Evolutionary conservation across 1,140 invertebrate species (phyloP).

Genomic region (Melanaphis sacchari): DNA sequence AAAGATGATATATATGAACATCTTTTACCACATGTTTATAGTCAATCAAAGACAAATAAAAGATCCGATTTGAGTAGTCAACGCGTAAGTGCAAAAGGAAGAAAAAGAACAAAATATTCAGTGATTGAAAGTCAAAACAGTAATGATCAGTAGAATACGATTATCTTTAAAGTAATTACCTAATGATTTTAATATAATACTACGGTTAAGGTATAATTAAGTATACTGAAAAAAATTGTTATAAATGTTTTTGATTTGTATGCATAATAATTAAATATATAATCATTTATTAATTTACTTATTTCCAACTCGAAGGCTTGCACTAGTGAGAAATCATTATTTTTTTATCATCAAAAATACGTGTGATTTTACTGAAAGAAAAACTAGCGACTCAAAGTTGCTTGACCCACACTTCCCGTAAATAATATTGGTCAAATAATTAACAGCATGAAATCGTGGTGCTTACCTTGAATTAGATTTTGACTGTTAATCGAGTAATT

Average conservation of each 20-base stretch:
- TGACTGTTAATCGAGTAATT: too few species aligned
- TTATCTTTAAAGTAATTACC: background rate
- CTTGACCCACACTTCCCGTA: too few species aligned
- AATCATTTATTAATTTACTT: background rate
- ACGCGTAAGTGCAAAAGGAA: background rate
- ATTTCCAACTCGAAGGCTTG: background rate
- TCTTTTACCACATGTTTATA: background rate
- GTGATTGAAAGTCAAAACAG: background rate
- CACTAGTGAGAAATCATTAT: background rate
- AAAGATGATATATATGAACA: slow-evolving; percentile 11
- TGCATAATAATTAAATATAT: background rate
- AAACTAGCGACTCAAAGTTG: too few species aligned
- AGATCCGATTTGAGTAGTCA: background rate
- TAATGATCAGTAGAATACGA: background rate
- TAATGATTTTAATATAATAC: background rate
- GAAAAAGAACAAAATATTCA: background rate
- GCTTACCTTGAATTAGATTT: too few species aligned
- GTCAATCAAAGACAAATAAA: background rate
- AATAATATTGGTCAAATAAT: too few species aligned
- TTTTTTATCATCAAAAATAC: background rate
- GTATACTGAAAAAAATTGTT: background rate
- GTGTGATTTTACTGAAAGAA: too few species aligned
- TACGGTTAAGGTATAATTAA: background rate
- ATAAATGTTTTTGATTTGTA: too few species aligned
- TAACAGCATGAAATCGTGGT: too few species aligned